Conservation (phyloP, 2,113 vertebrate species). For the Athene noctua region DNA sequence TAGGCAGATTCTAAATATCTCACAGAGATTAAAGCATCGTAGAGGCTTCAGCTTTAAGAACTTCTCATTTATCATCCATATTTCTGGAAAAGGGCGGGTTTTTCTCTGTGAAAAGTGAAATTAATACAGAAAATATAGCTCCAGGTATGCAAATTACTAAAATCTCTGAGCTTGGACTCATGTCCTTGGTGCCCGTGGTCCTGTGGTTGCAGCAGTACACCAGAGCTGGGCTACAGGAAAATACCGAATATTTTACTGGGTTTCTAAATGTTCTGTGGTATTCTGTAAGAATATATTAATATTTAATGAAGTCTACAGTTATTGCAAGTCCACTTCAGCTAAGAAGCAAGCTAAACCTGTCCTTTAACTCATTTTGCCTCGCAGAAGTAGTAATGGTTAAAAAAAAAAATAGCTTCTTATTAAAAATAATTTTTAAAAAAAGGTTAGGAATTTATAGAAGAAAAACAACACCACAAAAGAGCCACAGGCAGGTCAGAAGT, state of each 20-base stretch:
- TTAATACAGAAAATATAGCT: not conserved
- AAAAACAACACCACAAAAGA: not conserved
- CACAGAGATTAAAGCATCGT: too few relatives aligned
- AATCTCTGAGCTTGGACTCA: not conserved
- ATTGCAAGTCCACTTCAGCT: not conserved
- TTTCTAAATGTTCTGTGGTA: not conserved
- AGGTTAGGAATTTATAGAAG: not conserved
- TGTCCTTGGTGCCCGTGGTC: too few relatives aligned
- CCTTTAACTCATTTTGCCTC: not conserved
- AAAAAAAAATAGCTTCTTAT: not conserved
- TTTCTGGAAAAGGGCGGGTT: not conserved
- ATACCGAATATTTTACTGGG: not conserved
- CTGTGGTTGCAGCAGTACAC: not conserved
- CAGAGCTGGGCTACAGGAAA: not conserved
- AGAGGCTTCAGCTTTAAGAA: not conserved
- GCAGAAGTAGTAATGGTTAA: too few relatives aligned
- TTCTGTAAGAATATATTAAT: not conserved
- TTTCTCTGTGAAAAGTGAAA: not conserved
- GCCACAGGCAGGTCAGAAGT: too few relatives aligned
- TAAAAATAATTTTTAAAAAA: too few relatives aligned
- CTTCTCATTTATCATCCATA: accelerated
- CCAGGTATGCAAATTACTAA: too few relatives aligned
- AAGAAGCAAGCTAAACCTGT: not conserved
- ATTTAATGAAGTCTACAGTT: not conserved
- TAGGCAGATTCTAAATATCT: not conserved